Conservation (phyloP, 2,113 vertebrate genomes). For the Conger conger region DNA sequence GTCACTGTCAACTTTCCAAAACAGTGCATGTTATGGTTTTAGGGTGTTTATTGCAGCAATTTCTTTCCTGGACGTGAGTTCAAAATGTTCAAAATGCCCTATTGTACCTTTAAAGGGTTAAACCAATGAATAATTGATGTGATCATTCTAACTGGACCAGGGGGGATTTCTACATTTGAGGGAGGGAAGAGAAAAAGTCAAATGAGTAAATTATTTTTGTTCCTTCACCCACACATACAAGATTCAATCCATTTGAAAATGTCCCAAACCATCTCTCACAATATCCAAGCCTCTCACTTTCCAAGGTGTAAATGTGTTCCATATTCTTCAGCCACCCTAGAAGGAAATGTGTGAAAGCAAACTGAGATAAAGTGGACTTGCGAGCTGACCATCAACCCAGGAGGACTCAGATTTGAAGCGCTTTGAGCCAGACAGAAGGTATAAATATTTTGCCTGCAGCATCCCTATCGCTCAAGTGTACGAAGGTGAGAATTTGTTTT, state of each 20-base stretch:
- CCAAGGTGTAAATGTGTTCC: not conserved
- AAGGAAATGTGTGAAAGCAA: too few species aligned
- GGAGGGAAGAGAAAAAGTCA: not conserved
- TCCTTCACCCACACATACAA: not conserved
- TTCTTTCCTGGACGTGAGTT: too few species aligned
- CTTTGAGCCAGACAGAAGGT: not conserved
- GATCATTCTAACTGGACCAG: not conserved
- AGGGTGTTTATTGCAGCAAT: too few species aligned
- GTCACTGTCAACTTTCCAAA: too few species aligned
- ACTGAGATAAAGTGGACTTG: too few species aligned
- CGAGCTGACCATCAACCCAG: too few species aligned
- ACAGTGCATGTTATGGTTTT: too few species aligned
- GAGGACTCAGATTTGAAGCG: too few species aligned
- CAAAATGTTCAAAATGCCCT: too few species aligned
- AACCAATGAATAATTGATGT: too few species aligned
- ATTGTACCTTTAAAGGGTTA: too few species aligned
- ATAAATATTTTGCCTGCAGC: not conserved
- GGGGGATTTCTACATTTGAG: too few species aligned
- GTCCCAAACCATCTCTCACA: not conserved
- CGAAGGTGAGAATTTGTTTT: not conserved
- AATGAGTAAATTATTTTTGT: not conserved
- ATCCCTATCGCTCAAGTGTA: not conserved
- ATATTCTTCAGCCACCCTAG: not conserved
- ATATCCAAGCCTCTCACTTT: not conserved
- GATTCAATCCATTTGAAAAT: not conserved